Conservation (phyloP, 2,797 vertebrate genomes). For the Mastacembelus armatus region DNA sequence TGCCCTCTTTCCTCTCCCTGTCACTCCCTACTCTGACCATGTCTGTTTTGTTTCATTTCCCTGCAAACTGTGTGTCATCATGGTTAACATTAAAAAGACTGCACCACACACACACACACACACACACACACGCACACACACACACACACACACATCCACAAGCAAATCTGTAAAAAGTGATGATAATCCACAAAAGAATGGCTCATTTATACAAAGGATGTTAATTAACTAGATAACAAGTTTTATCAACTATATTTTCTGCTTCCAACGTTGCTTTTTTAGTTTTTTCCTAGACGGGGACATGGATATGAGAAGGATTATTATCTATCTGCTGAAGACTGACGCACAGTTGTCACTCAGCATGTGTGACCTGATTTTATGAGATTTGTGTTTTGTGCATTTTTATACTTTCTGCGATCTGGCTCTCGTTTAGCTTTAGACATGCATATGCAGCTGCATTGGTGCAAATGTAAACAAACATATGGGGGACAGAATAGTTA, state of each 20-base stretch:
- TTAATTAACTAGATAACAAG: slow-evolving; percentile 49
- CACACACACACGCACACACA: slow-evolving; percentile 6
- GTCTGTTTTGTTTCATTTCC: slow-evolving; percentile 25
- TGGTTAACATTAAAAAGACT: neutral
- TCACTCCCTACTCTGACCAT: slow-evolving; percentile 18
- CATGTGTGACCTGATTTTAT: slow-evolving; percentile 38
- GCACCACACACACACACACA: neutral
- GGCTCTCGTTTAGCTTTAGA: slow-evolving; percentile 2
- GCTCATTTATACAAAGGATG: slow-evolving; percentile 26
- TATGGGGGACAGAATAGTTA: neutral
- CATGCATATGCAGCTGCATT: slow-evolving; percentile 18
- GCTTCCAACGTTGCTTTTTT: neutral
- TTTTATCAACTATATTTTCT: slow-evolving; percentile 28
- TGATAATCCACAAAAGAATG: slow-evolving; percentile 21
- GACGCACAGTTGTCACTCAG: slow-evolving; percentile 33
- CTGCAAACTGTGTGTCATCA: slow-evolving; percentile 16
- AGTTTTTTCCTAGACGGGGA: neutral
- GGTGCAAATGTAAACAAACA: slow-evolving; percentile 14
- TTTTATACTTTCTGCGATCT: slow-evolving; percentile 17
- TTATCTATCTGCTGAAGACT: slow-evolving; percentile 18
- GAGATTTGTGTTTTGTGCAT: slow-evolving; percentile 24
- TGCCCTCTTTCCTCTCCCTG: neutral
- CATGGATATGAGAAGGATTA: slow-evolving; percentile 12
- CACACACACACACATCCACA: neutral
- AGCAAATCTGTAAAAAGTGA: too few species aligned